These are phyloP conservation scores for Arnoldichthys spilopterus DNA, from an alignment of 2,797 vertebrate species.

Conservation along the genomic window DNA sequence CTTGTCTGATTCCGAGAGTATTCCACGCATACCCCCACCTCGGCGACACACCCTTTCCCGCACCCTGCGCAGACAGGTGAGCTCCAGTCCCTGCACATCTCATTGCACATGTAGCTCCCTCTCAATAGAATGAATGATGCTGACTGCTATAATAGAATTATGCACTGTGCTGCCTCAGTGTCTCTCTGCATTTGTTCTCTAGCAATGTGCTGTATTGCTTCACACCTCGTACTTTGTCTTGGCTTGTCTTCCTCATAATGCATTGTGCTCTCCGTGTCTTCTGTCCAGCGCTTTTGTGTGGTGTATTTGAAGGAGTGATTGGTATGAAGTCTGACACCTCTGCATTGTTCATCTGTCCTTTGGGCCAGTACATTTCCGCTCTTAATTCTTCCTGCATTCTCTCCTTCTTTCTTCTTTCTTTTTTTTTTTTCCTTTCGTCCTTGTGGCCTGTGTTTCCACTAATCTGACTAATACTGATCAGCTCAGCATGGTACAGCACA, in stretches of 20 bases:
- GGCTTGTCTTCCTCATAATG: conserved; percentile 27
- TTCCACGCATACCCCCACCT: conserved; percentile 81
- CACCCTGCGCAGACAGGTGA: conserved; percentile 93
- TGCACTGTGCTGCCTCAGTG: not conserved
- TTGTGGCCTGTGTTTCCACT: conserved; percentile 59
- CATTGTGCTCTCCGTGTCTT: conserved; percentile 23
- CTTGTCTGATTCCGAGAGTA: conserved; percentile 77
- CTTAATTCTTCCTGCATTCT: conserved; percentile 62
- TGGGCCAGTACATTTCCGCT: conserved; percentile 54
- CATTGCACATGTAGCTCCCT: too few relatives aligned
- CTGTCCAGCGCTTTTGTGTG: conserved; percentile 20
- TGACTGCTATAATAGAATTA: not conserved
- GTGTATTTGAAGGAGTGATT: conserved; percentile 37
- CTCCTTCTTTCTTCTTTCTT: conserved; percentile 41
- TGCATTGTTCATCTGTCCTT: conserved; percentile 50
- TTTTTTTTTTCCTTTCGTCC: conserved; percentile 56
- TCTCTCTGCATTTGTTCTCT: conserved; percentile 1
- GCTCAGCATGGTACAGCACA: conserved; percentile 81
- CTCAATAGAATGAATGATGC: not conserved
- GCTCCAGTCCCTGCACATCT: conserved; percentile 25
- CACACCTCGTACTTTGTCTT: conserved; percentile 8
- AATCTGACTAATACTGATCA: conserved; percentile 67
- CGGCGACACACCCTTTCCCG: conserved; percentile 84
- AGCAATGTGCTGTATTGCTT: not conserved
- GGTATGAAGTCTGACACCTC: conserved; percentile 39